Evolutionary conservation across 1,140 invertebrate genomes (phyloP).

Genomic region (Drosophila mayri): DNA sequence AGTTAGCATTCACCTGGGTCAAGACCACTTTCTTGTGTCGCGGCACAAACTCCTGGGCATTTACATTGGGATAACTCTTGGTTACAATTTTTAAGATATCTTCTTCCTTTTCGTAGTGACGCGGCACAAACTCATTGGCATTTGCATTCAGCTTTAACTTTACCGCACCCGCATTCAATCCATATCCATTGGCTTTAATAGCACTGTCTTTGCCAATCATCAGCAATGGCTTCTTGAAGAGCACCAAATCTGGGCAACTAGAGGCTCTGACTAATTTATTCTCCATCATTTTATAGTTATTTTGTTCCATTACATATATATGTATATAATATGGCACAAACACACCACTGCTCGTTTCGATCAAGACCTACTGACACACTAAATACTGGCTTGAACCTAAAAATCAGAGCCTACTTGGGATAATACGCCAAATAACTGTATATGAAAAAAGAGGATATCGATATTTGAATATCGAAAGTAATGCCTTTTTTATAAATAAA

Average conservation of each 20-base stretch:
- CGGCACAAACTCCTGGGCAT: not conserved
- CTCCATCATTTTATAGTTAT: not conserved
- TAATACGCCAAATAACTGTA: no score
- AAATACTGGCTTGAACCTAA: no score
- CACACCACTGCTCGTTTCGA: no score
- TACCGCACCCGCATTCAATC: not conserved
- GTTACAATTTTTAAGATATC: accelerated
- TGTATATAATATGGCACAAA: no score
- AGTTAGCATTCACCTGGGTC: not conserved
- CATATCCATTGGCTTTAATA: not conserved
- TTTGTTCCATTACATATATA: no score
- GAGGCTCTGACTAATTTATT: not conserved
- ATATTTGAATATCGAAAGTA: no score
- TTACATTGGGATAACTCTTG: not conserved
- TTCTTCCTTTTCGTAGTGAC: not conserved
- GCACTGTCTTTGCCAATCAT: no score
- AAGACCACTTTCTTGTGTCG: not conserved
- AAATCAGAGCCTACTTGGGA: not conserved
- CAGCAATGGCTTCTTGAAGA: no score
- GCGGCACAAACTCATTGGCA: constrained; percentile 39
- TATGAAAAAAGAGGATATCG: no score
- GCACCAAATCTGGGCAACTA: no score
- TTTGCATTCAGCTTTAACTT: constrained; percentile 42
- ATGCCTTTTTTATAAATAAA: no score
- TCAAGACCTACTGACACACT: not conserved